Evolutionary conservation across 2,797 vertebrate genomes (phyloP), one percentile per base, ranked within the genome.

Genomic region (Hydrophis major): DNA sequence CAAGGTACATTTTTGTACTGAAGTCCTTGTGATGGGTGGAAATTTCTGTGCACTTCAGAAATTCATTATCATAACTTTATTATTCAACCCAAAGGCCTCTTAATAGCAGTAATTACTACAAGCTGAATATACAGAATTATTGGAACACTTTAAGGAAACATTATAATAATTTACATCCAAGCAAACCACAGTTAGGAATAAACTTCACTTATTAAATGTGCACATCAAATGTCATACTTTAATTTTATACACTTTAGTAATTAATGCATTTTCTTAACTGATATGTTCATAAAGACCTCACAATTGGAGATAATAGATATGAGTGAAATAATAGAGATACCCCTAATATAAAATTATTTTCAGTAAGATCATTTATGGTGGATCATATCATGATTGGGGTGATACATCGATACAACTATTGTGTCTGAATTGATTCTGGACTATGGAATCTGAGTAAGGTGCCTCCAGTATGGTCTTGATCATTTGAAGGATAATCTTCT

Each of bases 21-120:
- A 93, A 53, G 0, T 1, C 91, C 10, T 25, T 57, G 63, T 50
- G 3, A 37, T 91, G 37, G 32, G 14, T 86, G 12, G 47, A 50
- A 32, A 59, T 28, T 89, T 90, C 63, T 60, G 14, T 87, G 10
- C 32, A 37, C 22, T 60, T 83, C 74, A 86, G 56, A 53, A 88
- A 93, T 89, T 63, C 42, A 78, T 32, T 28, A 32, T 60, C 42
- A 91, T 55, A 27, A 4, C n/a, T 93, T 90, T 88, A 88, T 74
- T 78, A 20, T 89, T 89, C 86, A 92, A 78, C 42, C 61, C 11
- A 78, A 69, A 87, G 89, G 83, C 53, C 18, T 93, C 87, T 89
- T 74, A 87, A 59, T 27, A 87, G 69, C 7, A 66, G 83, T 89
- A 89, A 89, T 86, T 86, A 61, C 74, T 93, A 47, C 53, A 69